Conservation (phyloP, 2,113 vertebrate species). For the Isichthys henryi region DNA sequence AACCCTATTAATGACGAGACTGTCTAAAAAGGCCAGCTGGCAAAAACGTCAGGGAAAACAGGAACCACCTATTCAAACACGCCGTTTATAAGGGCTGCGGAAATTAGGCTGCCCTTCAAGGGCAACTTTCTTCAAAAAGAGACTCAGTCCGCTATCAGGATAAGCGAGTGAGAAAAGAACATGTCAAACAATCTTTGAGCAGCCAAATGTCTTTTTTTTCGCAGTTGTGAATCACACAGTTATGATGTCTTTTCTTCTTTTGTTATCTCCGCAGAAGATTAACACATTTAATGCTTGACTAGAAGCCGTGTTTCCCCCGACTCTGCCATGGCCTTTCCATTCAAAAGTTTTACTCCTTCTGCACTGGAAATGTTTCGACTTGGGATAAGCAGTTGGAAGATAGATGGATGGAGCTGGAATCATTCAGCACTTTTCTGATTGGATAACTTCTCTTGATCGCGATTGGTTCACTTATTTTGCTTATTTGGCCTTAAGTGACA, state of each 20-base stretch:
- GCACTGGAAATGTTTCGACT: neutral
- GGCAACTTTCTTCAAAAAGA: neutral
- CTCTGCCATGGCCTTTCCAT: neutral
- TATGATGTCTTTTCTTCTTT: neutral
- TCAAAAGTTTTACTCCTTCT: neutral
- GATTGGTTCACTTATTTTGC: neutral
- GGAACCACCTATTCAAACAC: neutral
- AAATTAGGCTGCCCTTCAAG: neutral
- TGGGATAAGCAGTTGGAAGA: neutral
- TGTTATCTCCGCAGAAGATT: neutral
- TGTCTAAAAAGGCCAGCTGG: neutral
- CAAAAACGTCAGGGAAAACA: neutral
- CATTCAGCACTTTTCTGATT: neutral
- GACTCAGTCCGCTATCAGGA: neutral
- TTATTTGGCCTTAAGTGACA: neutral
- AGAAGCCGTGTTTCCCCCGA: neutral
- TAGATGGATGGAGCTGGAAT: neutral
- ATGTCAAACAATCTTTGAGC: neutral
- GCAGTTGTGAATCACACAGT: neutral
- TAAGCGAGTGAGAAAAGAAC: neutral
- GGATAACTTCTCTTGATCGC: neutral
- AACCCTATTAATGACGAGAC: neutral
- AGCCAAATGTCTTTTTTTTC: neutral
- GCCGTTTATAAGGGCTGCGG: neutral
- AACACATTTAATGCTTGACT: neutral